These are phyloP conservation scores for Eumeta japonica DNA, from an alignment of 1,140 invertebrate genomes.

Conservation along the genomic window DNA sequence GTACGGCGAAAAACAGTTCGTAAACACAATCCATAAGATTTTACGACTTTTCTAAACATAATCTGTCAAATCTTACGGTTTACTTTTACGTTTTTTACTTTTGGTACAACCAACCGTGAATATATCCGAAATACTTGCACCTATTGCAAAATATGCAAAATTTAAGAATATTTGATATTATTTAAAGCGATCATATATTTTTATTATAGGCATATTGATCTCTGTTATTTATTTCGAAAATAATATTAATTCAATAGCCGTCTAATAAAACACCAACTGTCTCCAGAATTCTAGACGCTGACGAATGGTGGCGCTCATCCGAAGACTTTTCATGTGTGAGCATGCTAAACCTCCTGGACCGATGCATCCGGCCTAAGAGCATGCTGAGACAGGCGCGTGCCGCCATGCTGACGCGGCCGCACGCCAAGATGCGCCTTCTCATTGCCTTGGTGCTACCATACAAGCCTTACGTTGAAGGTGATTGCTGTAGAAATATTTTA, in stretches of 20 bases:
- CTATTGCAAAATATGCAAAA: too few relatives aligned
- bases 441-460: slow-evolving; percentile 87
- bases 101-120: too few relatives aligned
- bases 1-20: too few relatives aligned
- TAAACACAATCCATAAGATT: too few relatives aligned
- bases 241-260: neutral
- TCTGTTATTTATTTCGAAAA: slow-evolving; percentile 2
- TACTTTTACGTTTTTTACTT: too few relatives aligned
- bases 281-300: slow-evolving; percentile 73
- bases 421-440: slow-evolving; percentile 67
- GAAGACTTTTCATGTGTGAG: slow-evolving; percentile 76
- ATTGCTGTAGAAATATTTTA: slow-evolving; percentile 2
- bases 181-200: too few relatives aligned
- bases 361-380: slow-evolving; percentile 77
- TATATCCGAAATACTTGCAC: too few relatives aligned
- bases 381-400: slow-evolving; percentile 69
- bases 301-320: slow-evolving; percentile 69
- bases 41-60: too few relatives aligned
- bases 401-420: too few relatives aligned
- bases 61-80: too few relatives aligned
- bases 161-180: too few relatives aligned
- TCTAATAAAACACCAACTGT: slow-evolving; percentile 2
- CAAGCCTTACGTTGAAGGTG: slow-evolving; percentile 84
- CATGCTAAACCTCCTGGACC: slow-evolving; percentile 87
- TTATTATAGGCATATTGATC: too few relatives aligned